A percentile compares a stretch with the other conserved stretches of the same genome.
Conservation (phyloP, 2,797 vertebrate genomes). For the Mycteria americana region DNA sequence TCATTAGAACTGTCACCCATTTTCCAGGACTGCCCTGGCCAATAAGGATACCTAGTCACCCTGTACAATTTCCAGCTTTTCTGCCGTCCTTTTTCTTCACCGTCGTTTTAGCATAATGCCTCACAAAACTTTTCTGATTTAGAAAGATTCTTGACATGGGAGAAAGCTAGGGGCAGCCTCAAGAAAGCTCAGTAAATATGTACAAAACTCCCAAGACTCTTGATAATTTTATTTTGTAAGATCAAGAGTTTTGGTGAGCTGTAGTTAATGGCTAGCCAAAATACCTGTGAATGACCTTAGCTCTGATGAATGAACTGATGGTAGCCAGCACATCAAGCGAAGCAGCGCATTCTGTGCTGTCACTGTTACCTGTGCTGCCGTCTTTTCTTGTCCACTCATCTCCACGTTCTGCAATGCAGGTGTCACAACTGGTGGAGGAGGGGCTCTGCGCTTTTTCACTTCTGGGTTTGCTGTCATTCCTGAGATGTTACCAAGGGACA, state of each 20-base stretch:
- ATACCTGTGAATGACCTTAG: not conserved
- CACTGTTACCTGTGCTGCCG: constrained; percentile 76
- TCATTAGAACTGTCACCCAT: not conserved
- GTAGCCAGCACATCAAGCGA: not conserved
- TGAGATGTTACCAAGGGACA: constrained; percentile 86
- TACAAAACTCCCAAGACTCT: not conserved
- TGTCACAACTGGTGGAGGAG: constrained; percentile 76
- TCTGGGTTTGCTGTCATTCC: constrained; percentile 81
- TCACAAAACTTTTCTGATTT: not conserved
- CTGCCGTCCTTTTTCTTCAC: not conserved
- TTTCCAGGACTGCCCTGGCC: not conserved
- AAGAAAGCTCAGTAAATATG: not conserved
- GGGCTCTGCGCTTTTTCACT: constrained; percentile 89
- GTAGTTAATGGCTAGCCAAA: not conserved
- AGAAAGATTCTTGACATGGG: not conserved
- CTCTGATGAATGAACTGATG: not conserved
- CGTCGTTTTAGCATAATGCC: not conserved
- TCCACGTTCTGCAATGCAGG: not conserved
- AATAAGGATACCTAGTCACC: not conserved
- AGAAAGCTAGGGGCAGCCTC: not conserved
- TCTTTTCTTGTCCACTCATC: constrained; percentile 32
- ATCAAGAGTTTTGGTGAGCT: not conserved
- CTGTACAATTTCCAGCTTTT: not conserved
- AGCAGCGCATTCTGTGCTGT: not conserved
- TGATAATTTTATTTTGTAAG: not conserved